Evolutionary conservation across 2,888 invertebrate genomes (phyloP).

Genomic region (Caenorhabditis afra): DNA sequence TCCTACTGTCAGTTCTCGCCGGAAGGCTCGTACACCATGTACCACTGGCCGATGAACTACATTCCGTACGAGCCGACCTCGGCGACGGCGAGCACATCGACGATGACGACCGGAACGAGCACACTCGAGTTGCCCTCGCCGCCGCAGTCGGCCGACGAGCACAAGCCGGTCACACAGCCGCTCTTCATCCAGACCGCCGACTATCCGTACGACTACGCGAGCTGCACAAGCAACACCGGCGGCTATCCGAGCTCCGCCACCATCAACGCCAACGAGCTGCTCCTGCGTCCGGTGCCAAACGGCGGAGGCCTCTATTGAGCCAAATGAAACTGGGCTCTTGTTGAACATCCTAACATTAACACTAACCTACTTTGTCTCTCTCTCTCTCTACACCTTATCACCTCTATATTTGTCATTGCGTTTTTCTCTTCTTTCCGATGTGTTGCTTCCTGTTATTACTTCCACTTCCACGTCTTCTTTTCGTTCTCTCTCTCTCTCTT

Average conservation of each 20-base stretch:
- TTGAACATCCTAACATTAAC: too few species aligned
- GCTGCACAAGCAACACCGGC: conserved; percentile 1
- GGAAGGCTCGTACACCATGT: conserved; percentile 54
- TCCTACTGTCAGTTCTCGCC: conserved; percentile 61
- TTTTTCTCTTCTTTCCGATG: not conserved
- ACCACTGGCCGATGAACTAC: conserved; percentile 40
- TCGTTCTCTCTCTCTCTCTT: not conserved
- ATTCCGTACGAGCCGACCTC: conserved; percentile 11
- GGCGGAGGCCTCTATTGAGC: conserved; percentile 6
- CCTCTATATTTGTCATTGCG: not conserved
- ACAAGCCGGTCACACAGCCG: conserved; percentile 50
- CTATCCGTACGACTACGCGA: conserved; percentile 28
- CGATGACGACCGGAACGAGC: conserved; percentile 7
- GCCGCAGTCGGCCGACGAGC: conserved; percentile 32
- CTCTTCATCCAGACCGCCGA: conserved; percentile 57
- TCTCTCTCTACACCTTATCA: not conserved
- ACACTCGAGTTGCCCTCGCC: conserved; percentile 11
- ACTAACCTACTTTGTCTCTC: not conserved
- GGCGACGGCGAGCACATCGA: not conserved
- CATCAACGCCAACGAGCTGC: conserved; percentile 44
- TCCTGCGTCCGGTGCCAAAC: conserved; percentile 52
- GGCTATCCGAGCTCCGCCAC: conserved; percentile 45
- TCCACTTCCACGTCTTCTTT: not conserved
- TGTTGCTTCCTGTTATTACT: not conserved
- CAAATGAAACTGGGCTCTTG: not conserved